phyloP scores from a whole-genome alignment of 2,797 vertebrate genomes.

The Carcharodon carcharias region DNA sequence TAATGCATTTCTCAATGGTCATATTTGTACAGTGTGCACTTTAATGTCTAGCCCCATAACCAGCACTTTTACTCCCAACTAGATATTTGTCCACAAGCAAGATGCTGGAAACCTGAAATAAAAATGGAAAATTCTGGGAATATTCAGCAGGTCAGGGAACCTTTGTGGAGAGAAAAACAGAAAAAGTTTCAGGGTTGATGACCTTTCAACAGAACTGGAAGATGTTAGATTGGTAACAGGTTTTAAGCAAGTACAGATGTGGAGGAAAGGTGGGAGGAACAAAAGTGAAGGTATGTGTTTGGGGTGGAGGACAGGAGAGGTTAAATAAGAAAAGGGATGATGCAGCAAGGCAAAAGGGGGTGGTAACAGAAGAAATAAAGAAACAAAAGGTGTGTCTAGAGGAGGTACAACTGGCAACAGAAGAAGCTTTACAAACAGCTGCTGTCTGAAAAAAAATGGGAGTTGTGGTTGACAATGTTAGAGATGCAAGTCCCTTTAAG shows the following conservation, averaged over 20 bases:
- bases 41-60: neutral
- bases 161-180: neutral
- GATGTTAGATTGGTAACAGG: neutral
- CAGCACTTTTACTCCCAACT: neutral
- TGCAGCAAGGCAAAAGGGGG: too few relatives aligned
- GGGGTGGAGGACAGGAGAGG: neutral
- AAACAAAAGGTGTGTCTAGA: neutral
- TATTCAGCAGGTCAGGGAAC: neutral
- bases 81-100: neutral
- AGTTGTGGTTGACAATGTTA: neutral
- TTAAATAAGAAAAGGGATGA: neutral
- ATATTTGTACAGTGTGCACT: neutral
- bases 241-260: neutral
- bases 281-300: neutral
- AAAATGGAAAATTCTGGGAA: neutral
- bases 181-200: neutral
- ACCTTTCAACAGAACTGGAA: neutral
- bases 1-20: neutral
- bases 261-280: neutral
- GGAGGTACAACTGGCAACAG: neutral
- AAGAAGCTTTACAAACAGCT: neutral
- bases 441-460: neutral
- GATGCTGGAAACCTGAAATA: neutral
- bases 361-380: neutral
- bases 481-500: too few relatives aligned